Conservation (phyloP, 2,888 invertebrate genomes). For the Linnaemya vulpina region DNA sequence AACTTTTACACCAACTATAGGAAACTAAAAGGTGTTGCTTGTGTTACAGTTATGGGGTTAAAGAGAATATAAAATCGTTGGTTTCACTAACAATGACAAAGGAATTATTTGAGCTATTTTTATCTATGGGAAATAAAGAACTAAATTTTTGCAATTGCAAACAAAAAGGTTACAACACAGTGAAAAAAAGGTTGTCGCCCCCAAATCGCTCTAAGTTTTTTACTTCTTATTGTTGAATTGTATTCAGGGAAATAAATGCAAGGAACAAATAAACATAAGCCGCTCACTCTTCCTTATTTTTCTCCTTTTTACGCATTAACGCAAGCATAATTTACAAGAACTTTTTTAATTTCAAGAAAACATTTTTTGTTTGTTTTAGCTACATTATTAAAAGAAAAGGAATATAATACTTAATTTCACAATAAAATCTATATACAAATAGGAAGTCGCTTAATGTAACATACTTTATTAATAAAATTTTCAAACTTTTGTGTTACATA, state of each 20-base stretch:
- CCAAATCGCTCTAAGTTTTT: constrained; percentile 56
- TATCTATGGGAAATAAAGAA: constrained; percentile 6
- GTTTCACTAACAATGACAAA: constrained; percentile 37
- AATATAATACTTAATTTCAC: too few species aligned
- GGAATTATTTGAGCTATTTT: not conserved
- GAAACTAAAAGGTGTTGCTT: constrained; percentile 57
- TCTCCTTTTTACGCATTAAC: not conserved
- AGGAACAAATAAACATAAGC: constrained; percentile 19
- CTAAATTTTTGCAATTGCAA: not conserved
- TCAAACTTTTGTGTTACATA: too few species aligned
- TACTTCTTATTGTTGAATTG: constrained; percentile 3
- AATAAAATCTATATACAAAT: too few species aligned
- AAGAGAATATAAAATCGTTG: constrained; percentile 45
- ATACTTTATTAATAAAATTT: too few species aligned
- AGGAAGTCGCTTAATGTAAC: too few species aligned
- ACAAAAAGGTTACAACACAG: not conserved
- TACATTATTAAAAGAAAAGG: not conserved
- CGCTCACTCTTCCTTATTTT: constrained; percentile 12
- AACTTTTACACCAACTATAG: constrained; percentile 16
- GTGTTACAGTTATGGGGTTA: constrained; percentile 32
- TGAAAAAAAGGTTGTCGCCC: constrained; percentile 61
- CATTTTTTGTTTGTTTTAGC: not conserved
- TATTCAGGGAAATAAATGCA: constrained; percentile 29
- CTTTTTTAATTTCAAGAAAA: not conserved
- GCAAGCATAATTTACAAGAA: not conserved